phyloP scores from a whole-genome alignment of 64 coral and sea anemone species.

The Anthopleura sola region DNA sequence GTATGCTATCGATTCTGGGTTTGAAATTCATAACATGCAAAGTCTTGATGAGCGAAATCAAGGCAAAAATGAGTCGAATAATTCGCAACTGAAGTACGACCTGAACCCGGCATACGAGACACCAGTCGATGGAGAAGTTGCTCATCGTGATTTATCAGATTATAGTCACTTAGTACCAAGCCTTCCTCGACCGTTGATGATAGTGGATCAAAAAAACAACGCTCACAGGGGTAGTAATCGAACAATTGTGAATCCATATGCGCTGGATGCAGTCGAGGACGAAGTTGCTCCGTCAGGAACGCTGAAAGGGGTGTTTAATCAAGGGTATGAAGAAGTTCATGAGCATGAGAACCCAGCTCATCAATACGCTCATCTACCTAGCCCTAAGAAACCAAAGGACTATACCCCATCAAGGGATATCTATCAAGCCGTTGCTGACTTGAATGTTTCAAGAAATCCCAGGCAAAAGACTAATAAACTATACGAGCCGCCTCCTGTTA shows the following conservation, averaged over 20 bases:
- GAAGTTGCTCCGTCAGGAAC: neutral
- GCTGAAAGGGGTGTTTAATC: neutral
- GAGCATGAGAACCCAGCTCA: neutral
- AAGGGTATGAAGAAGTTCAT: constrained; percentile 15
- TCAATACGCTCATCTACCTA: constrained; percentile 16
- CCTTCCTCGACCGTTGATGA: neutral
- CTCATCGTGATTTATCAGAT: neutral
- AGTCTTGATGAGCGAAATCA: neutral
- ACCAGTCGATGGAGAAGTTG: neutral
- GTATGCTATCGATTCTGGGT: constrained; percentile 10
- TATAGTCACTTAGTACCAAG: neutral
- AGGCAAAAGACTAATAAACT: constrained; percentile 13
- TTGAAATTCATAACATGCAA: neutral
- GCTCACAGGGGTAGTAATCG: neutral
- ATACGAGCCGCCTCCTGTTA: neutral
- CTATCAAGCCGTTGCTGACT: constrained; percentile 1
- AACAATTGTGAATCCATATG: neutral
- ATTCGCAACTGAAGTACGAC: neutral
- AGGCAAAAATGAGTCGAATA: neutral
- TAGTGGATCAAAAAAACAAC: neutral
- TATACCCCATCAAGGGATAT: neutral
- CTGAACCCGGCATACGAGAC: neutral
- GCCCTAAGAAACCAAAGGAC: neutral
- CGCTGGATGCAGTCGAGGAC: neutral
- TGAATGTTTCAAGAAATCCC: neutral